Conservation (phyloP, 1,140 invertebrate genomes). For the Caenorhabditis elegans region WBcel235 BX284604.4:11640501-11641000, state of each 20-base stretch:
- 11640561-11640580: neutral
- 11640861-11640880: neutral
- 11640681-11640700: constrained; percentile 3
- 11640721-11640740: constrained; percentile 25
- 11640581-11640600: constrained; percentile 18
- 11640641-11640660: constrained; percentile 13
- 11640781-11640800: neutral
- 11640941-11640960: constrained; percentile 26
- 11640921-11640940: constrained; percentile 4
- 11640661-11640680: constrained; percentile 16
- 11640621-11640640: neutral
- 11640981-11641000: neutral
- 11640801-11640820: constrained; percentile 19
- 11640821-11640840: constrained; percentile 18
- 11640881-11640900: neutral
- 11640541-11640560: constrained; percentile 26
- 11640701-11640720: constrained; percentile 13
- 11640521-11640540: constrained; percentile 18
- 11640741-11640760: neutral
- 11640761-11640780: neutral
- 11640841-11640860: neutral
- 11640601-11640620: constrained; percentile 11
- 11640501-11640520: neutral
- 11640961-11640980: neutral
- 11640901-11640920: neutral